These are phyloP conservation scores for Nemurella pictetii DNA, from an alignment of 2,888 invertebrate genomes.

Conservation along the genomic window DNA sequence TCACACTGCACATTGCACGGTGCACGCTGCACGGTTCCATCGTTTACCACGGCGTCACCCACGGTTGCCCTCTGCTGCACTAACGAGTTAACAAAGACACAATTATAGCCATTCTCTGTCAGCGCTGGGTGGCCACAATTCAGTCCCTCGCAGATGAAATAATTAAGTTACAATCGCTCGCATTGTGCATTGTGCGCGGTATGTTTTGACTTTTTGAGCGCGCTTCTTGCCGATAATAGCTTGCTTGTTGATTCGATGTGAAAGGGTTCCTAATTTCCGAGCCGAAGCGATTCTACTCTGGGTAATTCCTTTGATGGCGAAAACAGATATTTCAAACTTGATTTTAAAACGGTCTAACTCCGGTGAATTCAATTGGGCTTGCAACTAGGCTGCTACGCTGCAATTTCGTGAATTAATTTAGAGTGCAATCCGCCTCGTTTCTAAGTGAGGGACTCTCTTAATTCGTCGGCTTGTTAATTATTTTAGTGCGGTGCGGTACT, in stretches of 20 bases:
- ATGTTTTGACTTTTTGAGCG: no score
- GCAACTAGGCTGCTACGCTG: not conserved
- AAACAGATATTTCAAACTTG: not conserved
- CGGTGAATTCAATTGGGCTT: not conserved
- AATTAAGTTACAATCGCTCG: not conserved
- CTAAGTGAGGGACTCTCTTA: not conserved
- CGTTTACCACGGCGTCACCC: not conserved
- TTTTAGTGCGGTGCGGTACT: not conserved
- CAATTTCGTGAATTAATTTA: not conserved
- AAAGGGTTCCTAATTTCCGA: not conserved
- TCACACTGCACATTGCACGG: no score
- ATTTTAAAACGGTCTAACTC: not conserved
- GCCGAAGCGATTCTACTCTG: not conserved
- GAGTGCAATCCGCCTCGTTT: not conserved
- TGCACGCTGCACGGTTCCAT: no score
- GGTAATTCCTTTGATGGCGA: not conserved
- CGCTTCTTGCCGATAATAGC: no score
- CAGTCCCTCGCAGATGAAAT: not conserved
- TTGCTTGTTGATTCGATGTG: not conserved
- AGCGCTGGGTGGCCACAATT: not conserved
- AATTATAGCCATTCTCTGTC: not conserved
- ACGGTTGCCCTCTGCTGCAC: not conserved
- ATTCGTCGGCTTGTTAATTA: not conserved
- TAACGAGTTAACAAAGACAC: not conserved
- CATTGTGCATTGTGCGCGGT: not conserved